Base-by-base conservation (phyloP, 2,888 invertebrate species). In the Ophion costatus region DNA sequence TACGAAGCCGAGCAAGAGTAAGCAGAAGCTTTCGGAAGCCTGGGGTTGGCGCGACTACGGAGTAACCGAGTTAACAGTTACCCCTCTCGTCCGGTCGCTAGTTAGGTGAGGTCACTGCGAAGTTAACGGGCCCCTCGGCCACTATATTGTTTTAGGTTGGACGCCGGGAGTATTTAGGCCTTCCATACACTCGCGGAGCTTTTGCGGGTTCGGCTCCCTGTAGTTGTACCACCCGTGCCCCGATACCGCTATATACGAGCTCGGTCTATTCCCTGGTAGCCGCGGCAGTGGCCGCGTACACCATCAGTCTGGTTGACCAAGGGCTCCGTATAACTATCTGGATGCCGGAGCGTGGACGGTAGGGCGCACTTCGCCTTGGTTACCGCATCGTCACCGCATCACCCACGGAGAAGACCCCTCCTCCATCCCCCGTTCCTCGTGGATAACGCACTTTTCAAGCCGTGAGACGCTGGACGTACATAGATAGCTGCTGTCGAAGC, bases 31-130 rank as follows among this genome's bases (percentile, higher is more conserved):
- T 82, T 82, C 59, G 85, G 78, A 82, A 67, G 57, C 73, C 51
- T 10, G 66, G 81, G 74, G 66, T 11, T 56, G 78, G 63, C 45
- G 79, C 59, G 78, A 83, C 85, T 80, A 80, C 81, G 71, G 77
- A 86, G 87, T 92, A 92, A 92, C 89, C 86, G 89, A 92, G 91
- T 92, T 92, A 92, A 88, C 88, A 91, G 92, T 92, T 92, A 88
- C 89, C 87, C 85, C 86, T 85, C 87, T 86, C 84, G 89, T 89
- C 88, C 89, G 84, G 88, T 51, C 51, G 89, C 91, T 91, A 90
- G 92, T 92, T 92, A 91, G 90, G 88, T 85, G 89, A 89, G 91
- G 90, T 90, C 90, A 92, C 89, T 88, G 88, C 79, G 87, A 92
- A 91, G 92, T 92, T 92, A 91, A 89, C 89, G 87, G 84, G 85